Percentiles rank a stretch among this genome's conserved stretches.
phyloP scores from a whole-genome alignment of 2,888 invertebrate species.

The Antitype chi region DNA sequence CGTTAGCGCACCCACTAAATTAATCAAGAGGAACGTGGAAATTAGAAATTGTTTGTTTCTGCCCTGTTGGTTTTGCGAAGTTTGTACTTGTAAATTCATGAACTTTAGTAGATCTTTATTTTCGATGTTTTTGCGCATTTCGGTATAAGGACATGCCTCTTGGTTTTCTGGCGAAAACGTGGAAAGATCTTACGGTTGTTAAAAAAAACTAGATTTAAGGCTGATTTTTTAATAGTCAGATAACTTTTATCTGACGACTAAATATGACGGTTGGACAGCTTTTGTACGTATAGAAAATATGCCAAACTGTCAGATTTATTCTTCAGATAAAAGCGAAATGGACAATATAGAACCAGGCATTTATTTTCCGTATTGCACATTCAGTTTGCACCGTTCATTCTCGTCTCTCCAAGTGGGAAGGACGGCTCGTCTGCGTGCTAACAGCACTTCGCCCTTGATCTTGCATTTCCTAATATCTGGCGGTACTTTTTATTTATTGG shows the following conservation, averaged over 20 bases:
- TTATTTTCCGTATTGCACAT: background rate
- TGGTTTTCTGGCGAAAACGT: background rate
- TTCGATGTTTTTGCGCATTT: slow-evolving; percentile 11
- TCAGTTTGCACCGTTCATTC: too few species aligned
- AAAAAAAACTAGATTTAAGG: background rate
- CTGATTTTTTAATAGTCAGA: too few species aligned
- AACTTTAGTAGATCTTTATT: slow-evolving; percentile 23
- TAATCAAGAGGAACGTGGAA: slow-evolving; percentile 32
- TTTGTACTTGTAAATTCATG: slow-evolving; percentile 34
- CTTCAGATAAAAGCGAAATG: too few species aligned
- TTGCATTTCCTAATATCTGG: background rate
- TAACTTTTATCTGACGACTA: too few species aligned
- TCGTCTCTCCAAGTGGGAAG: background rate
- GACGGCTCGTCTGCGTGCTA: too few species aligned
- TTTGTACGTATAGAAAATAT: too few species aligned
- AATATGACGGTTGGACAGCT: too few species aligned
- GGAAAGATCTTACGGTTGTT: background rate
- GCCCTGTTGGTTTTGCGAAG: slow-evolving; percentile 18
- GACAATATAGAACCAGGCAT: background rate
- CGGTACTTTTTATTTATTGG: too few species aligned
- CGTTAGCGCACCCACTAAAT: slow-evolving; percentile 22
- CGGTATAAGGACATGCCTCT: background rate
- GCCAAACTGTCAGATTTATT: too few species aligned
- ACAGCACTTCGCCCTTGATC: background rate
- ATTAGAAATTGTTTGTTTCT: slow-evolving; percentile 40